phyloP scores from a whole-genome alignment of 2,797 vertebrate genomes.

The Poeciliopsis gracilis region DNA sequence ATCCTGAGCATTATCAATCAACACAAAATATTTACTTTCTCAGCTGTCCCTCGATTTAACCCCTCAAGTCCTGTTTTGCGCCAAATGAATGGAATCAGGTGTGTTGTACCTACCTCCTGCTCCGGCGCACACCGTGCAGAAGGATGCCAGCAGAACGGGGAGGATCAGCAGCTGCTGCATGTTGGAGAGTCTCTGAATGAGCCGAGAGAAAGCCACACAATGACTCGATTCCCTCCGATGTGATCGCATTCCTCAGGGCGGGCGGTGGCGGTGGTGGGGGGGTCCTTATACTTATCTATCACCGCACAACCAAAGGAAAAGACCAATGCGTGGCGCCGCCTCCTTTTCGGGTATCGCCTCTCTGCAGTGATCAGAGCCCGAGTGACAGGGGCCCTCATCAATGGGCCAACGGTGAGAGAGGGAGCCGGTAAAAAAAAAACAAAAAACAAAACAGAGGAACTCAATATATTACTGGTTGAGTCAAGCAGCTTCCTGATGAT shows the following conservation, averaged over 20 bases:
- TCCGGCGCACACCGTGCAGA: constrained; percentile 55
- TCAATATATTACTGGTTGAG: not conserved
- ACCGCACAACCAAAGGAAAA: constrained; percentile 61
- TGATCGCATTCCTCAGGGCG: constrained; percentile 71
- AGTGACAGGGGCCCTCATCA: constrained; percentile 21
- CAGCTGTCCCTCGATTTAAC: not conserved
- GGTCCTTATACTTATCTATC: constrained; percentile 79
- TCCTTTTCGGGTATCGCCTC: constrained; percentile 58
- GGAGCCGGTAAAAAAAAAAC: not conserved
- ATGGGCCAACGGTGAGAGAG: constrained; percentile 23
- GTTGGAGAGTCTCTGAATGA: constrained; percentile 42
- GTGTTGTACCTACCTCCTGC: constrained; percentile 69
- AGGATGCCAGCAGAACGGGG: constrained; percentile 55
- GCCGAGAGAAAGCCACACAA: constrained; percentile 36
- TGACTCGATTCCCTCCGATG: constrained; percentile 49
- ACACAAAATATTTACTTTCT: not conserved
- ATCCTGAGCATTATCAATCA: not conserved
- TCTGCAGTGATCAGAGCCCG: constrained; percentile 16
- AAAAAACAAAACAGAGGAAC: too few relatives aligned
- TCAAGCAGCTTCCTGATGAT: not conserved
- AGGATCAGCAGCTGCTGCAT: constrained; percentile 73
- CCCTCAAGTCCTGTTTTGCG: not conserved
- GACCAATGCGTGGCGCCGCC: constrained; percentile 70
- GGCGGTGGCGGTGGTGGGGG: constrained; percentile 44
- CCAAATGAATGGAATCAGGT: not conserved